Base-by-base conservation (phyloP, 2,113 vertebrate species). In the Lates calcarifer region DNA sequence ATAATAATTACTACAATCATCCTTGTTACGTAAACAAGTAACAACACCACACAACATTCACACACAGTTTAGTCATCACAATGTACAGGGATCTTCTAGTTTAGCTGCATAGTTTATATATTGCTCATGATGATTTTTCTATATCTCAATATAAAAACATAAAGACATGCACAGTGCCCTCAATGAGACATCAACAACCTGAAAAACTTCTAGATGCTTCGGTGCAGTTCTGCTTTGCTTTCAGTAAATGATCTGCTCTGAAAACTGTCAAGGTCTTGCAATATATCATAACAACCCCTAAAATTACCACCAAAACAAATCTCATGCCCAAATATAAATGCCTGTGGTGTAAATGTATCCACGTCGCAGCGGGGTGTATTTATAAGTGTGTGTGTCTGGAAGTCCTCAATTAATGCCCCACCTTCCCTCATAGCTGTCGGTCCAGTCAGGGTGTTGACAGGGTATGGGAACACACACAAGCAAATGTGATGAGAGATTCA, bases 281-380 rank as follows among this genome's bases (percentile, higher is more conserved):
- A 4, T 65, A 10, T 29, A 49, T 79, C 64, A 68, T 57, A 65
- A 56, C 55, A 73, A 37, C 67, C 37, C 60, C 24, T 67, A 29
- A 70, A n/a, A 64, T 56, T 69, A 67, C 78, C 63, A 78, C 41
- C 49, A 72, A 86, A 86, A 86, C 77, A 80, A 64, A 77, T 70
- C 15, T 62, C 61, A 22, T 14, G 28, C 6, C 63, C 66, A 75
- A 31, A 77, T 75, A 61, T 80, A 84, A 78, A 81, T 77, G 37
- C 49, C 74, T 77, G 64, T 37, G 55, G 73, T 83, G 79, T 79
- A 77, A 86, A 75, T 47, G 31, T 73, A 84, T 83, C 83, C 63
- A 35, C 55, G 65, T 53, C 28, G 4, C 45, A 63, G 12, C 14
- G 5, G 69, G 43, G 39, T 78, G 26, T 65, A 83, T 82, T 84